phyloP scores from a whole-genome alignment of 2,113 vertebrate genomes.

The Zootoca vivipara region DNA sequence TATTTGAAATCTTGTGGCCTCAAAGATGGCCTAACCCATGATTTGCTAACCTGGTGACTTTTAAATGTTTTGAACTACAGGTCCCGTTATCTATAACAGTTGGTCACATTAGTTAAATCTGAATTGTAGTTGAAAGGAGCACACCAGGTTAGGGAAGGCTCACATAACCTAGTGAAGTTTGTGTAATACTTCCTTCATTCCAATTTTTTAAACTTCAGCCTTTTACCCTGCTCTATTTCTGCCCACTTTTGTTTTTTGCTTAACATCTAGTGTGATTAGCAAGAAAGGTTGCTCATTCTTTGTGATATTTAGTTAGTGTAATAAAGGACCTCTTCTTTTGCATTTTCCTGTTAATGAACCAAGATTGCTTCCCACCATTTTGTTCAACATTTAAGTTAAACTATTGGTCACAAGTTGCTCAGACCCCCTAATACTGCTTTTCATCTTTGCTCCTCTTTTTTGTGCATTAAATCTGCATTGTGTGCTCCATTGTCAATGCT shows the following conservation, averaged over 20 bases:
- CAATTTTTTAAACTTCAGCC: not conserved
- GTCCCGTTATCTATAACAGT: too few relatives aligned
- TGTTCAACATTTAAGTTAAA: not conserved
- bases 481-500: not conserved
- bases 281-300: not conserved
- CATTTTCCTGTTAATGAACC: not conserved
- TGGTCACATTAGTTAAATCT: too few relatives aligned
- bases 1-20: too few relatives aligned
- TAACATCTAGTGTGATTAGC: not conserved
- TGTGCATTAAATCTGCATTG: not conserved
- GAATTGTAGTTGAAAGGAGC: too few relatives aligned
- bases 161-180: not conserved
- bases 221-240: not conserved
- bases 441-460: not conserved
- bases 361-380: not conserved
- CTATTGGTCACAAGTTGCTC: not conserved
- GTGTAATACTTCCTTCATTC: too few relatives aligned
- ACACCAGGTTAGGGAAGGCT: not conserved
- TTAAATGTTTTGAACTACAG: too few relatives aligned
- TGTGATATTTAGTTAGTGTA: not conserved
- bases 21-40: too few relatives aligned
- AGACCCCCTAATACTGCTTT: not conserved
- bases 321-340: not conserved
- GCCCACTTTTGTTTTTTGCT: not conserved
- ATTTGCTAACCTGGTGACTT: too few relatives aligned